phyloP scores from a whole-genome alignment of 2,888 invertebrate genomes.

The Tuberolachnus salignus region DNA sequence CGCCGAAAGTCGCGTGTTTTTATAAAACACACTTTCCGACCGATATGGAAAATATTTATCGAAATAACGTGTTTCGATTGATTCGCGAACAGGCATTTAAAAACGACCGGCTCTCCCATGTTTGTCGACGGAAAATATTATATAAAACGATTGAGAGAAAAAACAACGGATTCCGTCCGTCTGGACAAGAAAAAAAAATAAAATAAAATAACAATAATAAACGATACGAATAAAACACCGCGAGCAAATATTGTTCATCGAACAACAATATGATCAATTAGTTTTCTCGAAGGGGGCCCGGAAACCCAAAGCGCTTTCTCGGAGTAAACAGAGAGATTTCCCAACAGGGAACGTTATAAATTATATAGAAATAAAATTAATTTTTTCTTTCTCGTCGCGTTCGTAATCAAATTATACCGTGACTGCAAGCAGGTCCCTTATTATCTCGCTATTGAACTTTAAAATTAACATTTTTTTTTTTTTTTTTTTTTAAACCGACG shows the following conservation, averaged over 20 bases:
- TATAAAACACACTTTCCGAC: no score
- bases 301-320: neutral
- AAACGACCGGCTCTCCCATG: neutral
- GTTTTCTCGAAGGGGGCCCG: neutral
- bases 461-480: conserved; percentile 16
- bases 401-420: conserved; percentile 43
- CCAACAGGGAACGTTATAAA: conserved; percentile 35
- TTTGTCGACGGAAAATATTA: neutral
- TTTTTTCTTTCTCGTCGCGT: conserved; percentile 13
- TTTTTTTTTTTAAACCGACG: no score
- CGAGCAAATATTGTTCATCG: conserved; percentile 18
- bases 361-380: conserved; percentile 35
- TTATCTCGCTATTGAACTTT: conserved; percentile 20
- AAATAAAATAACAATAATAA: no score
- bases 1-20: no score
- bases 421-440: neutral
- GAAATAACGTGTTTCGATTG: no score
- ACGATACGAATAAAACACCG: conserved; percentile 5
- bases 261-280: conserved; percentile 32
- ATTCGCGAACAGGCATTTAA: conserved; percentile 3
- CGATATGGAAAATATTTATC: no score
- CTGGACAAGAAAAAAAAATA: no score
- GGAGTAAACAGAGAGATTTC: conserved; percentile 15
- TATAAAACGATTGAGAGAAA: neutral
- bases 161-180: no score